Evolutionary conservation across 1,140 invertebrate species (phyloP), one percentile per base, ranked within the genome.

Genomic region (Gyrodactylus bullatarudis): DNA sequence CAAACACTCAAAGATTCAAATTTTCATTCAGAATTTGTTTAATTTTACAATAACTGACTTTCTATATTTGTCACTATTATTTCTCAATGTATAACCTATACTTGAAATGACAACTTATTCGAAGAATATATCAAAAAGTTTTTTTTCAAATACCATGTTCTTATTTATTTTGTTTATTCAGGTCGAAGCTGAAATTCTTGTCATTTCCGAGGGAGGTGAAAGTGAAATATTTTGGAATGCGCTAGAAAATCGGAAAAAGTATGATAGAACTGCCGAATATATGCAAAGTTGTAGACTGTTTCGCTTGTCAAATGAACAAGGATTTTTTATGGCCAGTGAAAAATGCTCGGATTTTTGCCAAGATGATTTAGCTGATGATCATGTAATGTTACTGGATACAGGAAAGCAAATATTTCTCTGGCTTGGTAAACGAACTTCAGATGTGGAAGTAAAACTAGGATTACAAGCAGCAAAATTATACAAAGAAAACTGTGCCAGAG

Each of bases 271-370:
- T 79, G 90, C 90, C 0, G 87, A 88, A 72, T 99, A 88, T 78
- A 94, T 98, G 87, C 85, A 90, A 76, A 89, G 88, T 79, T 91
- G 90, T 0, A 83, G 95, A 75, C 83, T 99, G 8, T 99, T 99
- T 81, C 85, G 94, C 24, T 99, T 95, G 81, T 97, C 93, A 8
- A 99, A 98, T 81, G 94, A 98, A 78, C 96, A 96, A 80, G 95
- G 95, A 23, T 98, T 96, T 80, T 99, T 98, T 78, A 89, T 89
- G 1, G 91, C 98, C 2, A 95, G 92, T 23, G 95, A 99, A 81
- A 99, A 99, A 79, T 98, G 94, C 83, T 89, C 91, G 0, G 95
- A 99, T 82, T 99, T 99, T 82, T 99, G 94, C 82, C 95, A 91
- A 87, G 95, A 99, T 81, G 95, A 99, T 83, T 83, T 99, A 76